A percentile compares a stretch with the other conserved stretches of the same genome.
Evolutionary conservation across 1,140 invertebrate species (phyloP).

Genomic region (Ostrea edulis): DNA sequence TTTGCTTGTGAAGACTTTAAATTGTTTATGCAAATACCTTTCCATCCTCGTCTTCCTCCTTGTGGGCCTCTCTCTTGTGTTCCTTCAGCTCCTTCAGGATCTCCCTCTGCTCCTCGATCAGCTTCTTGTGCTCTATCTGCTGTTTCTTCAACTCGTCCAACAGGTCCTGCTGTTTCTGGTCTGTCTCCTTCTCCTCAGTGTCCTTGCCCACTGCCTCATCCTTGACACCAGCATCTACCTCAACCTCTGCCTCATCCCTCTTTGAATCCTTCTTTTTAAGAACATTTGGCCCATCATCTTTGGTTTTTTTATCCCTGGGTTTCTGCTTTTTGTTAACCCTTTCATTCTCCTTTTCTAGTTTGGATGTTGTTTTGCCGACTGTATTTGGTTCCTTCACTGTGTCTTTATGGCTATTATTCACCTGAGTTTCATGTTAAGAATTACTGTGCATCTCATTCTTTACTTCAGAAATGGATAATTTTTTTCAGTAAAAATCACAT

Average conservation of each 20-base stretch:
- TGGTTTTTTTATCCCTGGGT: slow-evolving; percentile 9
- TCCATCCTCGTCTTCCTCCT: slow-evolving; percentile 14
- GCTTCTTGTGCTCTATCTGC: slow-evolving; percentile 80
- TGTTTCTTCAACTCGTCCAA: slow-evolving; percentile 78
- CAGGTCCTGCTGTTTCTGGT: slow-evolving; percentile 42
- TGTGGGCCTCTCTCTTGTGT: slow-evolving; percentile 72
- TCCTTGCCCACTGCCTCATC: slow-evolving; percentile 80
- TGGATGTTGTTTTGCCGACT: background rate
- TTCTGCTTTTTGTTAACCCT: slow-evolving; percentile 23
- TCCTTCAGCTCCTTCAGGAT: slow-evolving; percentile 81
- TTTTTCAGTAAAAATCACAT: too few species aligned
- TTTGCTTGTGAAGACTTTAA: background rate
- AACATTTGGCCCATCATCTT: slow-evolving; percentile 22
- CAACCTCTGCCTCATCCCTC: slow-evolving; percentile 16
- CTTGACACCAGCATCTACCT: slow-evolving; percentile 80
- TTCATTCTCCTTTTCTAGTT: background rate
- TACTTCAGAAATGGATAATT: slow-evolving; percentile 34
- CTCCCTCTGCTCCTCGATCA: slow-evolving; percentile 73
- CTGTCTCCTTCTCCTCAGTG: slow-evolving; percentile 38
- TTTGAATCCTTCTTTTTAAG: background rate
- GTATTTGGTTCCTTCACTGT: slow-evolving; percentile 39
- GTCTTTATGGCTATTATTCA: slow-evolving; percentile 18
- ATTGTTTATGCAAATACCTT: background rate
- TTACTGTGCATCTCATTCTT: background rate
- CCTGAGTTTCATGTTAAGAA: background rate